Conservation (phyloP, 2,113 vertebrate species). For the Panthera leo region DNA sequence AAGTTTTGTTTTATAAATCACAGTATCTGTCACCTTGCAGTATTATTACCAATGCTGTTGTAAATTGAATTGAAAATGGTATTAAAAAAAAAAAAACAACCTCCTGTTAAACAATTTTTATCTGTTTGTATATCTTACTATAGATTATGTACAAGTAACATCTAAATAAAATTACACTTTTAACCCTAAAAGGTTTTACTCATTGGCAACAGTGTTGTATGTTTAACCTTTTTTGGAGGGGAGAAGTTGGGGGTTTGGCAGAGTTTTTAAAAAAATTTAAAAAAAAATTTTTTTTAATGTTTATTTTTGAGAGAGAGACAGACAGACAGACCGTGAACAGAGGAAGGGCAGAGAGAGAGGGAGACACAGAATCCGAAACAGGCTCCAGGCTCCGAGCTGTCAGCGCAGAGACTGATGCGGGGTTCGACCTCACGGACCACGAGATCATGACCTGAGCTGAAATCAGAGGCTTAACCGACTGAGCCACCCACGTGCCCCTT, state of each 20-base stretch:
- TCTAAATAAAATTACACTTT: conserved; percentile 86
- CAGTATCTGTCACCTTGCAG: conserved; percentile 78
- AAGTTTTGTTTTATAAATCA: conserved; percentile 75
- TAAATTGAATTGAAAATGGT: conserved; percentile 82
- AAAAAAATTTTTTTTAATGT: no score
- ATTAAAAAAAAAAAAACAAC: conserved; percentile 77
- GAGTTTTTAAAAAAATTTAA: not conserved
- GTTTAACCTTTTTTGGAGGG: not conserved
- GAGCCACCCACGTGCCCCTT: no score
- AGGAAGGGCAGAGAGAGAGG: no score
- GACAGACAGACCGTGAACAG: no score
- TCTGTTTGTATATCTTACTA: conserved; percentile 84
- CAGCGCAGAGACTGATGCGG: no score
- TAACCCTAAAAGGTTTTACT: conserved; percentile 73
- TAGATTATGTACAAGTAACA: conserved; percentile 83
- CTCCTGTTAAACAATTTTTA: conserved; percentile 82
- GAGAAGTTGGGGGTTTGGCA: not conserved
- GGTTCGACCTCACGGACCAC: rapidly evolving
- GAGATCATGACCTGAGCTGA: no score
- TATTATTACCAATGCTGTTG: conserved; percentile 82
- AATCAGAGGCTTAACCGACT: no score
- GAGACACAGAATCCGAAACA: no score
- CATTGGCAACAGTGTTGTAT: conserved; percentile 12
- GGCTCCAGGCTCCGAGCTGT: no score
- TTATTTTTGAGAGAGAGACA: no score